Percentiles rank a stretch among this genome's conserved stretches.
Evolutionary conservation across 2,888 invertebrate genomes (phyloP).

Genomic region (Hydrotaea diabolus): DNA sequence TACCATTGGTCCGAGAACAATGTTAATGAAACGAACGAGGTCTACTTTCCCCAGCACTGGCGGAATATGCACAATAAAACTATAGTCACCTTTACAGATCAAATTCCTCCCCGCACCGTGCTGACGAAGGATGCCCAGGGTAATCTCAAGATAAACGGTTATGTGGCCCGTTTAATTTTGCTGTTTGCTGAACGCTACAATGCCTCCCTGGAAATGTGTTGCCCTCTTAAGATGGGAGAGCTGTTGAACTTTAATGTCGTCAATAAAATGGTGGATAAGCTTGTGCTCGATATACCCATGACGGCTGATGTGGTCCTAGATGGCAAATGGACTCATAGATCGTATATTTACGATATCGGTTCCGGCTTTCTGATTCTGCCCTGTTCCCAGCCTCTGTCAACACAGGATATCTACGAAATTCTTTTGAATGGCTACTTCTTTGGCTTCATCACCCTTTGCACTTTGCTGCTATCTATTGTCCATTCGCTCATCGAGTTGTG

Average conservation of each 20-base stretch:
- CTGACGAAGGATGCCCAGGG: slow-evolving; percentile 53
- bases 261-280: background rate
- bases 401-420: background rate
- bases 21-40: background rate
- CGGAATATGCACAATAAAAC: background rate
- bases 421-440: slow-evolving; percentile 15
- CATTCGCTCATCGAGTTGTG: slow-evolving; percentile 24
- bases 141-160: slow-evolving; percentile 66
- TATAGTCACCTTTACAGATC: slow-evolving; percentile 67
- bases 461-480: slow-evolving; percentile 32
- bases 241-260: background rate
- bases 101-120: slow-evolving; percentile 68
- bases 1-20: background rate
- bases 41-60: background rate
- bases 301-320: background rate
- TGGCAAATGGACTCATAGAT: background rate
- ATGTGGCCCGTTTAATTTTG: slow-evolving; percentile 62
- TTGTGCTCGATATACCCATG: slow-evolving; percentile 36
- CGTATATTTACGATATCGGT: slow-evolving; percentile 29
- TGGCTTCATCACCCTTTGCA: background rate
- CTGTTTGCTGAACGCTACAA: slow-evolving; percentile 70
- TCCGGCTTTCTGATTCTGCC: slow-evolving; percentile 35
- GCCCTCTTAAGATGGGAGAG: background rate
- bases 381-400: slow-evolving; percentile 12
- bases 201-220: slow-evolving; percentile 59